Evolutionary conservation across 2,113 vertebrate genomes (phyloP).

Genomic region (Ramphastos sulfuratus): DNA sequence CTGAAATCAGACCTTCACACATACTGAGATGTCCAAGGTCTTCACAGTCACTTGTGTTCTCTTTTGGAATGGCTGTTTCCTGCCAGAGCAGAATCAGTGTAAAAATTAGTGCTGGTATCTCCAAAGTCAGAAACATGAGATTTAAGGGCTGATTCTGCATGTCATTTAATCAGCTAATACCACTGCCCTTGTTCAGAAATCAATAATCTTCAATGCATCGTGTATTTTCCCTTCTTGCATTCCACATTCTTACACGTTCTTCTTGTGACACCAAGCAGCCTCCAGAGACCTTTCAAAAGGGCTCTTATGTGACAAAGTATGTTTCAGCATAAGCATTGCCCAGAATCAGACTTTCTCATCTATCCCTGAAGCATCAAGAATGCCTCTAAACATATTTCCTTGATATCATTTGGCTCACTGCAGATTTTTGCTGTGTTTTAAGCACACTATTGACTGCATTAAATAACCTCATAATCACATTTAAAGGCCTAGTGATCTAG

Average conservation of each 20-base stretch:
- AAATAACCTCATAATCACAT: constrained; percentile 73
- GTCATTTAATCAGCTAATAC: neutral
- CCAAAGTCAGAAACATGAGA: neutral
- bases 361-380: neutral
- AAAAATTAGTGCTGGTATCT: neutral
- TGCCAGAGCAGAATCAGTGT: neutral
- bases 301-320: neutral
- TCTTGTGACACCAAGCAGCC: neutral
- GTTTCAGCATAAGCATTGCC: neutral
- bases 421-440: constrained; percentile 47
- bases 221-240: neutral
- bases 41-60: neutral
- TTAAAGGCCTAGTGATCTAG: constrained; percentile 65
- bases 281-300: neutral
- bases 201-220: rapidly evolving
- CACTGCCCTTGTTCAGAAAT: neutral
- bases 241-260: neutral
- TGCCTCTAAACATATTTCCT: neutral
- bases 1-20: neutral
- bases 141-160: neutral
- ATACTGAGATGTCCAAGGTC: rapidly evolving
- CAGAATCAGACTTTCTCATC: neutral
- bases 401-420: constrained; percentile 27
- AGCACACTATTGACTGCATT: constrained; percentile 43
- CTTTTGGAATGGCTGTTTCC: neutral